Base-by-base conservation (phyloP, 2,113 vertebrate genomes). In the Nesogale talazaci region DNA sequence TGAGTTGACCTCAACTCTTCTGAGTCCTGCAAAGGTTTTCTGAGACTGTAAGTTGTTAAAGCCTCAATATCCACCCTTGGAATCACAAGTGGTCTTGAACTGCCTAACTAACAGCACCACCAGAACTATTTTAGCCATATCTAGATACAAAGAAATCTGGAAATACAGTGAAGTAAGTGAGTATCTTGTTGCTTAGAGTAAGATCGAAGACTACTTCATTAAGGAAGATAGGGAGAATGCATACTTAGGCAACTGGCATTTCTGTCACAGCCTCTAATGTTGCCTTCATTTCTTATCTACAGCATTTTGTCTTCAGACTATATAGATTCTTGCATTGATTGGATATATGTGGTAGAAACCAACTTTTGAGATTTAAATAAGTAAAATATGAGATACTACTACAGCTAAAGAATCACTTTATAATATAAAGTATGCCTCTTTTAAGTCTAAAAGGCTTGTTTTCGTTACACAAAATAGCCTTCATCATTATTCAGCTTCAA, bases 401-500 rank as follows among this genome's bases (percentile, higher is more conserved):
- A 17, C 72, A 38, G 12, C 72, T 85, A n/a, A 93, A 91, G 61
- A 82, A 1, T 56, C 6, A 80, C 4, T 52, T 89, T 90, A 36
- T 57, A 84, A 78, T 70, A 52, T 75, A 85, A 78, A 19, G 31
- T 15, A 3, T 84, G 19, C 19, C 25, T 81, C 19, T n/a, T 23
- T 84, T 82, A 6, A 76, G 11, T 63, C 12, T 79, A 31, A 92
- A 94, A 90, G 31, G 14, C 3, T 20, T 22, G n/a, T 5, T 78
- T 84, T 77, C 78, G 27, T 87, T 92, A 83, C 3, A 86, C 20
- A 80, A 70, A 81, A 92, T 67, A 85, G 27, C 38, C 3, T 1
- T 92, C 83, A 92, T 86, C 42, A 89, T 92, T 90, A 86, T 94
- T 91, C 56, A 76, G 75, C 83, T 92, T 89, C 38, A 65, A 27